These are phyloP conservation scores for Cisticola juncidis DNA, from an alignment of 2,113 vertebrate genomes.

Conservation along the genomic window DNA sequence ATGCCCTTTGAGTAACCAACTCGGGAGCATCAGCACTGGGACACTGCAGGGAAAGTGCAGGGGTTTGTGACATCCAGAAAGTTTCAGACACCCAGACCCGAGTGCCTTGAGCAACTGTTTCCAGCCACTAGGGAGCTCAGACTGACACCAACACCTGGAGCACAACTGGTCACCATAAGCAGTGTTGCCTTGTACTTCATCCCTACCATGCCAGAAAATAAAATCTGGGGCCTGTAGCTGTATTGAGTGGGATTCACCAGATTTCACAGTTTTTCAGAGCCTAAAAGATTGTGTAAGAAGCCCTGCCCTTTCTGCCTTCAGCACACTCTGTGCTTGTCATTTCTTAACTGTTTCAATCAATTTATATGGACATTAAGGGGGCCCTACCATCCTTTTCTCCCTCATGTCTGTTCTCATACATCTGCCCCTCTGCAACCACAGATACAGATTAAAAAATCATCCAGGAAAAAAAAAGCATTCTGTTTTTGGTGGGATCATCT, in stretches of 20 bases:
- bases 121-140: not conserved
- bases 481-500: not conserved
- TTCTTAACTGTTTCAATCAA: not conserved
- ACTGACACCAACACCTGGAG: not conserved
- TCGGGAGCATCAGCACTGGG: not conserved
- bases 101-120: not conserved
- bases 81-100: not conserved
- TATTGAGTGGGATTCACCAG: not conserved
- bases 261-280: not conserved
- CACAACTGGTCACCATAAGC: not conserved
- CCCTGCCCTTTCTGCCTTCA: not conserved
- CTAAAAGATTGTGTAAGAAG: not conserved
- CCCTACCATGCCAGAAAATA: fast-evolving
- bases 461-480: not conserved
- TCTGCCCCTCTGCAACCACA: not conserved
- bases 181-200: not conserved
- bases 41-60: not conserved
- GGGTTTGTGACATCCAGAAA: not conserved
- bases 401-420: not conserved
- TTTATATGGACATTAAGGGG: not conserved
- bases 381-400: not conserved
- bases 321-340: not conserved
- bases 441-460: not conserved
- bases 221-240: not conserved
- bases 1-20: not conserved